Conservation (phyloP, 2,113 vertebrate genomes). For the Zonotrichia leucophrys region DNA sequence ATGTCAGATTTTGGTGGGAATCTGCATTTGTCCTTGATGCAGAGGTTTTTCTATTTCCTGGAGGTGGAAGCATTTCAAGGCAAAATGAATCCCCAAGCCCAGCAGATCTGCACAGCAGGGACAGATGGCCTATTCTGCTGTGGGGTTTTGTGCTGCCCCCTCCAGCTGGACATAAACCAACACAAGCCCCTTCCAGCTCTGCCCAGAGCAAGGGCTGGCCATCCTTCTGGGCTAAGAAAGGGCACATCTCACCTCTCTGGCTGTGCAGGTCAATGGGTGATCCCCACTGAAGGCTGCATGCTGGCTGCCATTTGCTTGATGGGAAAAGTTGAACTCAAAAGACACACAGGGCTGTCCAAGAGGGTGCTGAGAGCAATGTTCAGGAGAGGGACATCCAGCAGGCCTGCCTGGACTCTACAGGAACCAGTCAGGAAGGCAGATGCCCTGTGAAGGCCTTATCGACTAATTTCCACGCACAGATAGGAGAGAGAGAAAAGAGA, state of each 20-base stretch:
- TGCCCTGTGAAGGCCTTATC: not conserved
- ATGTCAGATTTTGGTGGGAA: not conserved
- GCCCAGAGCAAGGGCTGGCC: not conserved
- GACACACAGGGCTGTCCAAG: not conserved
- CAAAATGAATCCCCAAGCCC: not conserved
- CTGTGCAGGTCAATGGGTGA: not conserved
- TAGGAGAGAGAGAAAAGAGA: not conserved
- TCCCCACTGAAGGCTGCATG: not conserved
- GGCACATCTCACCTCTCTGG: not conserved
- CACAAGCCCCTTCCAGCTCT: not conserved
- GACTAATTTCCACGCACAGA: not conserved
- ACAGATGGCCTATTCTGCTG: not conserved
- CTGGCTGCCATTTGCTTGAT: not conserved
- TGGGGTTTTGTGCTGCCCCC: not conserved
- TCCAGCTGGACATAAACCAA: not conserved
- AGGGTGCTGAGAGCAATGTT: not conserved
- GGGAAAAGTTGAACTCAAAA: not conserved
- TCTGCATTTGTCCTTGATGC: fast-evolving
- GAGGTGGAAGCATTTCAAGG: not conserved
- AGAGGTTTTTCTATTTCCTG: not conserved
- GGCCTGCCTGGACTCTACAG: not conserved
- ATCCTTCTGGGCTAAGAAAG: not conserved
- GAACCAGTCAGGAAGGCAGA: not conserved
- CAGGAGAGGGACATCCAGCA: not conserved
- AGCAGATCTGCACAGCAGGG: not conserved